Base-by-base conservation (phyloP, 2,113 vertebrate species). In the Anoplopoma fimbria region DNA sequence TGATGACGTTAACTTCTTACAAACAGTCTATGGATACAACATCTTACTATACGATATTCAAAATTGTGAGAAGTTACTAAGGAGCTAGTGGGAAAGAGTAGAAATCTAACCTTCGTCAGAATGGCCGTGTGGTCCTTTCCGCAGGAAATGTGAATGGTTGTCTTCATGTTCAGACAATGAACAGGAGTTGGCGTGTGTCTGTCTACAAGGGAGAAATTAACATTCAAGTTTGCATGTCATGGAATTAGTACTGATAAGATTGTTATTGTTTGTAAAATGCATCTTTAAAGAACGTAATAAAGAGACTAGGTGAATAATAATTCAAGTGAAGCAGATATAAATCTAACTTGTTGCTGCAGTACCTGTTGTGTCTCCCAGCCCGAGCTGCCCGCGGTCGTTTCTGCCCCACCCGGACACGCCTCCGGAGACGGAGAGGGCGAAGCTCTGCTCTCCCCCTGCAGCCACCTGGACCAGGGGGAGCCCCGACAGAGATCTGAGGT, bases 81-180 rank as follows among this genome's bases (percentile, higher is more conserved):
- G 14, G 17, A 69, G 23, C 3, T 9, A 53, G 4, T 53, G 4
- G 33, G 7, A 49, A 19, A 17, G 6, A 25, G 65, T 31, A 69
- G 31, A 38, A 55, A 40, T 70, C 63, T 69, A 12, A 99, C 97
- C 97, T 97, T 97, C 0, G 97, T 98, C 75, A 98, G 87, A 71
- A 95, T 92, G 77, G 96, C 97, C 69, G 97, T 98, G 82, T 99
- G 97, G 85, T 97, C 96, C 88, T 96, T 95, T 92, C 98, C 98
- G 95, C 97, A 98, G 84, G 96, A 96, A 87, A 99, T 93, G 83
- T 95, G 94, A 92, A 96, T 90, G 29, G 95, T 94, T 93, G 97
- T 97, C 95, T 97, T 98, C 91, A 88, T 93, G 92, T 95, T 94
- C 78, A 99, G 87, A 38, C 89, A 94, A 79, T 95, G 96, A 5